Evolutionary conservation across 2,797 vertebrate genomes (phyloP).

Genomic region (Dendrocincla tyrannina): DNA sequence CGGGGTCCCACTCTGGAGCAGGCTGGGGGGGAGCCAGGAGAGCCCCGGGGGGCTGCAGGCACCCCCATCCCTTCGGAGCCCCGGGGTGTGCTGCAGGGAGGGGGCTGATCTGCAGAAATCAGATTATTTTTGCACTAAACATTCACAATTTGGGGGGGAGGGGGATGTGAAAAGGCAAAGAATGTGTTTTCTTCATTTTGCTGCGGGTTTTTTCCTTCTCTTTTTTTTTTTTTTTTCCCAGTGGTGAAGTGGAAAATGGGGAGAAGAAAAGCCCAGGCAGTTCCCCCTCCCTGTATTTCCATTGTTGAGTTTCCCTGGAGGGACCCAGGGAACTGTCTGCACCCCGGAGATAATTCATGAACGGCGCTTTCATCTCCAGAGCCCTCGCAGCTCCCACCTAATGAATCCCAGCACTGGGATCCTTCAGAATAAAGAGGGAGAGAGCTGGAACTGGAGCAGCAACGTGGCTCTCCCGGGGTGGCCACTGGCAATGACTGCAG

Average conservation of each 20-base stretch:
- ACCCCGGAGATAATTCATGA: not conserved
- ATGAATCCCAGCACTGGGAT: not conserved
- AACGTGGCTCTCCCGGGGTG: not conserved
- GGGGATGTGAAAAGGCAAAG: not conserved
- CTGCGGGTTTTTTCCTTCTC: not conserved
- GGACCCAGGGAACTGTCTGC: not conserved
- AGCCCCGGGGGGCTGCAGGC: not conserved
- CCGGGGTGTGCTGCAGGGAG: not conserved
- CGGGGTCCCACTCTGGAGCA: rapidly evolving
- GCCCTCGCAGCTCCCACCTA: not conserved
- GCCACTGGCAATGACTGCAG: not conserved
- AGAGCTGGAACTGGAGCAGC: not conserved
- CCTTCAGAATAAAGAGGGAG: not conserved
- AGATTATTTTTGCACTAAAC: not conserved
- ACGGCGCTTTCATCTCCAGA: not conserved
- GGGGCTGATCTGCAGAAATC: not conserved
- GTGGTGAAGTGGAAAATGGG: not conserved
- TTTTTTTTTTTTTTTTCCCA: not conserved
- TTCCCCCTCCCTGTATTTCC: not conserved
- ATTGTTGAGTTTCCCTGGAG: not conserved
- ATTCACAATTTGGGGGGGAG: not conserved
- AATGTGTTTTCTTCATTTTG: not conserved
- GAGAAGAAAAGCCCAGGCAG: not conserved
- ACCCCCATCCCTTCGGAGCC: not conserved
- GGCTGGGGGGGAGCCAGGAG: not conserved